A percentile compares a stretch with the other conserved stretches of the same genome.
Conservation (phyloP, 2,113 vertebrate genomes). For the Anarhynchus alexandrinus region DNA sequence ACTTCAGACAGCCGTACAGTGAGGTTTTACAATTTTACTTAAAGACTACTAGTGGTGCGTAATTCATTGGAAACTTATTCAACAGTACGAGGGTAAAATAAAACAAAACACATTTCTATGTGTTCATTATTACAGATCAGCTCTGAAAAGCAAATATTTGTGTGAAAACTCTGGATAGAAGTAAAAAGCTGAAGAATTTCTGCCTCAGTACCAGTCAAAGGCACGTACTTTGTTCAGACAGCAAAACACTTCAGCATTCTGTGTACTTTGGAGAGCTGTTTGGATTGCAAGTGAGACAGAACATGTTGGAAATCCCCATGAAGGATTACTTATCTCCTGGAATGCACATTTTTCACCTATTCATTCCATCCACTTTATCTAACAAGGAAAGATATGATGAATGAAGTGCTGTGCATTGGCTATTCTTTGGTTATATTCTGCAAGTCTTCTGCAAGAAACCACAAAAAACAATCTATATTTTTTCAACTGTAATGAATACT, state of each 20-base stretch:
- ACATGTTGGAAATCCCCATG: neutral
- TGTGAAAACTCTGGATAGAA: neutral
- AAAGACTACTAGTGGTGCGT: neutral
- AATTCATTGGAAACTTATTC: neutral
- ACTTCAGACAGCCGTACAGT: neutral
- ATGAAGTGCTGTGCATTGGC: neutral
- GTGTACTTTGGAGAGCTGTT: neutral
- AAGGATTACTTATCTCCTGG: neutral
- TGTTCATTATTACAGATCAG: neutral
- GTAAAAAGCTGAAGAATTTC: neutral
- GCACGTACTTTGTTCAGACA: neutral
- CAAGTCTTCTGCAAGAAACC: neutral
- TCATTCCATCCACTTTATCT: neutral
- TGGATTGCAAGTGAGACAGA: neutral
- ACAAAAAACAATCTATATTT: neutral
- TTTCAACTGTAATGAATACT: neutral
- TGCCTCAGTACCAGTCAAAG: neutral
- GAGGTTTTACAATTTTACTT: neutral
- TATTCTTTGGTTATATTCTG: neutral
- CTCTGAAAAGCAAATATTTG: neutral
- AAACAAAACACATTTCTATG: too few relatives aligned
- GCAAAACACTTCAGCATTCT: neutral
- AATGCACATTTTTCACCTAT: neutral
- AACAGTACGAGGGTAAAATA: neutral
- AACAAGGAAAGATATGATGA: neutral